Base-by-base conservation (phyloP, 2,888 invertebrate genomes). In the Himalopsyche tibetana region DNA sequence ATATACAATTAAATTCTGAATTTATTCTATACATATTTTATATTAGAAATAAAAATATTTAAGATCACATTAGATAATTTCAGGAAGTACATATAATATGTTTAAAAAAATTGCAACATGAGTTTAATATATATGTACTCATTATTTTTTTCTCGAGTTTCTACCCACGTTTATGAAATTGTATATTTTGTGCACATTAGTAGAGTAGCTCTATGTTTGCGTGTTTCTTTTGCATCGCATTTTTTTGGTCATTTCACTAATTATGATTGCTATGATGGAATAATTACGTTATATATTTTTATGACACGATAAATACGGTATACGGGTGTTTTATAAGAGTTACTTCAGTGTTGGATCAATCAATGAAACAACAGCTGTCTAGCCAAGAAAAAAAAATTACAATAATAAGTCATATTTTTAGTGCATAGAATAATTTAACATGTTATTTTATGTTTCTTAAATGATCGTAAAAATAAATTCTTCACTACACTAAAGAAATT, bases 171-270 rank as follows among this genome's bases (percentile, higher is more conserved):
- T 74, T 74, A 74, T 74, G 36, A 74, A 74, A 74, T 74, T 74
- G 74, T 74, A 74, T 74, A 74, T 74, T 74, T 74, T 36, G 74
- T 74, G 4, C 74, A 74, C 74, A 74, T 74, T 74, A 74, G 36
- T 36, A 28, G 74, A 36, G 74, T 36, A 36, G 74, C 12, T 74
- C 38, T 74, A 36, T 74, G 74, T 74, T 36, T 36, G 74, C 74
- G 36, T 74, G 74, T 38, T 74, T 74, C 74, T 74, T 74, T 15
- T 74, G 4, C 74, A 74, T 74, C n/a, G 74, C 38, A 74, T 74
- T 74, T 74, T 74, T 74, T 74, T 74, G 74, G 38, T 74, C 74
- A 74, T 74, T 74, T 74, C 74, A 74, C 74, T 74, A 74, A 74
- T 74, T 74, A 74, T 74, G 74, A 74, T 74, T 74, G 74, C 74